Evolutionary conservation across 2,797 vertebrate genomes (phyloP).

Genomic region (Pangasius mekongensis): DNA sequence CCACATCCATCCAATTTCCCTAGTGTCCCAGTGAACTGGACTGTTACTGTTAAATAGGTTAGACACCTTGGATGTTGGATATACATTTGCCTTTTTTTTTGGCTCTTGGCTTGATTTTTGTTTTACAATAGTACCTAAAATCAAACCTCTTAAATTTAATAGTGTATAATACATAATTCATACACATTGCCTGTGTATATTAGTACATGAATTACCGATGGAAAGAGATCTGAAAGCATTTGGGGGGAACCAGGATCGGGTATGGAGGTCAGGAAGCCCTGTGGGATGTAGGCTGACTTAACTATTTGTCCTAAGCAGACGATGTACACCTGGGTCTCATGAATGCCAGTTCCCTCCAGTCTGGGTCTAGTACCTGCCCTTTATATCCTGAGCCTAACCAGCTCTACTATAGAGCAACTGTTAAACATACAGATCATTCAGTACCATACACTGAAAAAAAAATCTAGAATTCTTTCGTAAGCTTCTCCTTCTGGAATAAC

Average conservation of each 20-base stretch:
- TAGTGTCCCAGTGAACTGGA: slow-evolving; percentile 22
- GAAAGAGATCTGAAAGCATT: slow-evolving; percentile 13
- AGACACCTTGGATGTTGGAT: background rate
- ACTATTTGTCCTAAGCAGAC: slow-evolving; percentile 67
- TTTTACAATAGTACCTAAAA: background rate
- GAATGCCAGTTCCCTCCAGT: slow-evolving; percentile 53
- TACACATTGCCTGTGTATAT: background rate
- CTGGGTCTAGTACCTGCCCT: slow-evolving; percentile 33
- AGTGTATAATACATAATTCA: slow-evolving; percentile 24
- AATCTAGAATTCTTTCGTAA: background rate
- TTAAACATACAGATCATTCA: background rate
- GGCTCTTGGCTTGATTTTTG: background rate
- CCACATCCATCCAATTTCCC: slow-evolving; percentile 34
- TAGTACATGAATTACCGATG: slow-evolving; percentile 7
- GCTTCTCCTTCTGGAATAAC: background rate
- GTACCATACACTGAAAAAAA: background rate
- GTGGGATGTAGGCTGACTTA: slow-evolving; percentile 25
- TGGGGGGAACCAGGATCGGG: background rate
- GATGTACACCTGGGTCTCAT: slow-evolving; percentile 74
- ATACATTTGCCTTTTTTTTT: background rate
- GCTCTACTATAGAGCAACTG: slow-evolving; percentile 1
- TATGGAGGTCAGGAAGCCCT: slow-evolving; percentile 7
- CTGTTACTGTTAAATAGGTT: slow-evolving; percentile 22
- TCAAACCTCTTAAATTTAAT: background rate
- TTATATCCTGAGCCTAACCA: slow-evolving; percentile 13